phyloP scores from a whole-genome alignment of 2,888 invertebrate genomes.

The Pandemis heparana region DNA sequence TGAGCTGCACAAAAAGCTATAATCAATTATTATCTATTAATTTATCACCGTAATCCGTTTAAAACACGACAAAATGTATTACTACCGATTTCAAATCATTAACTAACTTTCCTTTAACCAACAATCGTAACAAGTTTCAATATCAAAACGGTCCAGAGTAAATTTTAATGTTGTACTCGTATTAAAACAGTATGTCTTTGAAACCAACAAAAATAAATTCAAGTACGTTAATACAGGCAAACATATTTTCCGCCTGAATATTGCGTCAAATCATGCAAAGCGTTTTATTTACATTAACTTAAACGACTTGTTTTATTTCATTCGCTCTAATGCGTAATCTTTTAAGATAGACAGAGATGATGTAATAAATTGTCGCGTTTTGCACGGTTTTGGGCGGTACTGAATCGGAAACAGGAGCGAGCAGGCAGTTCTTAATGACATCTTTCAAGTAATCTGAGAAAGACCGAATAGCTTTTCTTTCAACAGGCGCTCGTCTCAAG shows the following conservation, averaged over 20 bases:
- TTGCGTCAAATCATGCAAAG: constrained; percentile 9
- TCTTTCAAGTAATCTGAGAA: constrained; percentile 49
- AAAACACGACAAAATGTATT: too few species aligned
- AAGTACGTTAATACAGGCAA: not conserved
- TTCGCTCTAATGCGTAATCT: not conserved
- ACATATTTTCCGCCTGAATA: constrained; percentile 14
- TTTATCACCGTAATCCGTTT: too few species aligned
- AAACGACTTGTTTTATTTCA: not conserved
- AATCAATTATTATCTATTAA: too few species aligned
- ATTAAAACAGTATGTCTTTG: not conserved
- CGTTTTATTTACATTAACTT: not conserved
- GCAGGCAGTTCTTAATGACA: constrained; percentile 45
- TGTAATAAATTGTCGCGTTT: constrained; percentile 11
- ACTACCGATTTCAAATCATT: too few species aligned
- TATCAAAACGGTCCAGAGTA: not conserved
- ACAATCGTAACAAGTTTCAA: not conserved
- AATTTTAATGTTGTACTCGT: not conserved
- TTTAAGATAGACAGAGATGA: not conserved
- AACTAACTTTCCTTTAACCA: too few species aligned
- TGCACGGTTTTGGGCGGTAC: constrained; percentile 11
- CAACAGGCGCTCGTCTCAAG: constrained; percentile 44
- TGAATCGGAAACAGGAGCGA: constrained; percentile 22
- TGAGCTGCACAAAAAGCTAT: too few species aligned
- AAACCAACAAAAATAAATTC: not conserved
- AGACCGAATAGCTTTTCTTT: constrained; percentile 50